These are phyloP conservation scores for Stenodema calcarata DNA, from an alignment of 2,888 invertebrate species.

Conservation along the genomic window DNA sequence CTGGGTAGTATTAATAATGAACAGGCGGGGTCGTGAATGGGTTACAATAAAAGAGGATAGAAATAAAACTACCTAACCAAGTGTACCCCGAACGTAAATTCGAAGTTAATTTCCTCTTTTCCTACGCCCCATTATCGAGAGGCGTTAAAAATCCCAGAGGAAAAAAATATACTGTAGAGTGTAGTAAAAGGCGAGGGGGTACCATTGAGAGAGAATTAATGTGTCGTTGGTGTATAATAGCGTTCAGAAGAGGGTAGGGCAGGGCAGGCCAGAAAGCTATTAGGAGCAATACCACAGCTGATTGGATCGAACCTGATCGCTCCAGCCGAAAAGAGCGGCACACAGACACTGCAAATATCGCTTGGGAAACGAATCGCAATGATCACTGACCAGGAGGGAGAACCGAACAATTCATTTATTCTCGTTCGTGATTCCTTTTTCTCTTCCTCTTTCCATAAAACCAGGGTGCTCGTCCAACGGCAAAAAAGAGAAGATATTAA, in stretches of 20 bases:
- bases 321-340: background rate
- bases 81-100: slow-evolving; percentile 45
- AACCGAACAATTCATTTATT: background rate
- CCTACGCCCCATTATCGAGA: slow-evolving; percentile 38
- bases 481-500: background rate
- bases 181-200: background rate
- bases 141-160: slow-evolving; percentile 5
- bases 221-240: slow-evolving; percentile 47
- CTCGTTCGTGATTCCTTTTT: too few relatives aligned
- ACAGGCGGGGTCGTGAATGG: background rate
- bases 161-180: background rate
- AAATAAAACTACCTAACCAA: background rate
- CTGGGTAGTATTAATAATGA: background rate
- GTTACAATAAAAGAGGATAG: background rate
- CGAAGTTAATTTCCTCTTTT: slow-evolving; percentile 44
- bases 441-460: background rate
- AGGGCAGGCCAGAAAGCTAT: slow-evolving; percentile 9
- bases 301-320: slow-evolving; percentile 45
- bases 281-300: slow-evolving; percentile 48
- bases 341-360: background rate
- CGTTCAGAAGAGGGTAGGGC: background rate
- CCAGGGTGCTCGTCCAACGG: background rate
- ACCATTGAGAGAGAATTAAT: slow-evolving; percentile 45
- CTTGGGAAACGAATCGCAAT: background rate
- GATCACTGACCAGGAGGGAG: background rate